Evolutionary conservation across 1,140 invertebrate species (phyloP).

Genomic region (Brachionus koreanus): DNA sequence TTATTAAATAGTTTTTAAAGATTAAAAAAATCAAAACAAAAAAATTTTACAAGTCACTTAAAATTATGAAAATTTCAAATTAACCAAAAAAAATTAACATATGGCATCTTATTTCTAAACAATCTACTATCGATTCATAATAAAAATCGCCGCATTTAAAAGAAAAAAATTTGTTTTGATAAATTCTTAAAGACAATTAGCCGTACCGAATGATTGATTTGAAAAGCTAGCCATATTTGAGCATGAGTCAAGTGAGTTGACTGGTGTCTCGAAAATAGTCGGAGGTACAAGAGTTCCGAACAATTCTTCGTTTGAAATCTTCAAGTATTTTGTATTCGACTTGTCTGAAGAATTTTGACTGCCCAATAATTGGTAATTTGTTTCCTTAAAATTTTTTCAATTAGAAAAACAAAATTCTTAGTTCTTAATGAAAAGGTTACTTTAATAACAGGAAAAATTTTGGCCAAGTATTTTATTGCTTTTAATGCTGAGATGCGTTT

Average conservation of each 20-base stretch:
- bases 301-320: not conserved
- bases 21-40: not conserved
- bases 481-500: slow-evolving; percentile 23
- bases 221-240: not conserved
- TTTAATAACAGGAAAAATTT: slow-evolving; percentile 27
- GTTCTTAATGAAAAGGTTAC: not conserved
- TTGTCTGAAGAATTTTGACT: not conserved
- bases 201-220: not conserved
- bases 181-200: not conserved
- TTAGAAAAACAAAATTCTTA: not conserved
- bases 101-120: not conserved
- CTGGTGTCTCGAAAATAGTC: not conserved
- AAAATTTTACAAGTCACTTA: slow-evolving; percentile 23
- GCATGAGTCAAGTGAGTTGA: not conserved
- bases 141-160: not conserved
- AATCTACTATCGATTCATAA: not conserved
- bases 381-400: not conserved
- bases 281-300: not conserved
- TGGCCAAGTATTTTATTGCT: slow-evolving; percentile 13
- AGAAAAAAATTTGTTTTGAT: slow-evolving; percentile 33
- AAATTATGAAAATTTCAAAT: not conserved
- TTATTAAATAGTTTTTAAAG: slow-evolving; percentile 26
- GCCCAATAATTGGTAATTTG: not conserved
- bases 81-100: not conserved
- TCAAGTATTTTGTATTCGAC: not conserved